Base-by-base conservation (phyloP, 2,113 vertebrate species). In the Arothron firmamentum region DNA sequence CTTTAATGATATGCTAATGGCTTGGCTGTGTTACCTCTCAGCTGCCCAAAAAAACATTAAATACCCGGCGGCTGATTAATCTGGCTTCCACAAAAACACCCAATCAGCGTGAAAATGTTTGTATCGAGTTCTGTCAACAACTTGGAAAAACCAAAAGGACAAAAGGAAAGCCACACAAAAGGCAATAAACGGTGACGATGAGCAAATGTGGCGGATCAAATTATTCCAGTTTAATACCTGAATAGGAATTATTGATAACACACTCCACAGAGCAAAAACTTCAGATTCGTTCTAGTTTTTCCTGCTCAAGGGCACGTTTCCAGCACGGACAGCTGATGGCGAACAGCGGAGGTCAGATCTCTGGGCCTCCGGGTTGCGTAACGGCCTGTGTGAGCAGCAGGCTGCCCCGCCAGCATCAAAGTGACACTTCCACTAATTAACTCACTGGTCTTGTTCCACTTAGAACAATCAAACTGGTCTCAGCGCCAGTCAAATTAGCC, bases 31-130 rank as follows among this genome's bases (percentile, higher is more conserved):
- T 84, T 85, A 84, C 76, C 84, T 81, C 79, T 87, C 85, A 83
- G 87, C 81, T 88, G 84, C 80, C 78, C 84, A 89, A 89, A 88
- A 88, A 81, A 88, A 88, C 87, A 85, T 88, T 85, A 83, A 83
- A 80, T 75, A 84, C 77, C 80, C 84, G 15, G 82, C 47, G 67
- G 83, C 74, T 88, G 83, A 87, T 87, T 79, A 83, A 86, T 88
- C 83, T 74, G 20, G 57, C 73, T 61, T 79, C 80, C 74, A 78
- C 81, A 79, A 78, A 85, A 86, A 80, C 74, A 77, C 56, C 78
- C 64, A 85, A 82, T 87, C 82, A 88, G 66, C 71, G 55, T 41
- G 69, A 72, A 78, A 80, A 80, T 75, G 74, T 77, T 82, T 71
- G 72, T 78, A 69, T 74, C 14, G 15, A 61, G 53, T 76, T 70